phyloP scores from a whole-genome alignment of 2,888 invertebrate genomes.

The Nysson spinosus region DNA sequence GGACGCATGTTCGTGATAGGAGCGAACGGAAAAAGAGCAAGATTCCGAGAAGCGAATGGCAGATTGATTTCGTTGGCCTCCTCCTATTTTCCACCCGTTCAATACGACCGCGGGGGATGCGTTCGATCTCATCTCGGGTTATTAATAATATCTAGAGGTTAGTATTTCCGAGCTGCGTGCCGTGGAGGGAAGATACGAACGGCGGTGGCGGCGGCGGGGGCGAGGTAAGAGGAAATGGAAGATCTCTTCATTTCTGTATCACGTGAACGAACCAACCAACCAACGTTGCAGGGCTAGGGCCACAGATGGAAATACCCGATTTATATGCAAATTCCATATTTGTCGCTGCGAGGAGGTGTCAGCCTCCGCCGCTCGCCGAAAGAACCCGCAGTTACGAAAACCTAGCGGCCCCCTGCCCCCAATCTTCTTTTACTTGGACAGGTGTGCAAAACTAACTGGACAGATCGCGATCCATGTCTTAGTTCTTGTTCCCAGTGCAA shows the following conservation, averaged over 20 bases:
- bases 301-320: slow-evolving; percentile 84
- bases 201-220: slow-evolving; percentile 28
- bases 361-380: slow-evolving; percentile 54
- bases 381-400: slow-evolving; percentile 51
- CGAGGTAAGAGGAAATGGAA: slow-evolving; percentile 67
- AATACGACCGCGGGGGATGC: slow-evolving; percentile 57
- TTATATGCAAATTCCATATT: slow-evolving; percentile 84
- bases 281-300: slow-evolving; percentile 61
- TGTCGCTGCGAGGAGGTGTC: slow-evolving; percentile 77
- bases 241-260: slow-evolving; percentile 76
- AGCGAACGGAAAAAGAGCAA: slow-evolving; percentile 35
- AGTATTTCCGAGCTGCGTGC: slow-evolving; percentile 69
- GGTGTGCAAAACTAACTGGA: background rate
- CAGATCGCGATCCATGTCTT: too few species aligned
- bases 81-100: slow-evolving; percentile 48
- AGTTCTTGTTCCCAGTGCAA: too few species aligned
- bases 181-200: slow-evolving; percentile 24
- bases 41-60: slow-evolving; percentile 66
- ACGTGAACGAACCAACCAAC: slow-evolving; percentile 66
- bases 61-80: slow-evolving; percentile 72
- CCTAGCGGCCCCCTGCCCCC: slow-evolving; percentile 21
- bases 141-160: slow-evolving; percentile 77
- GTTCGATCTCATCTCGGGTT: slow-evolving; percentile 75
- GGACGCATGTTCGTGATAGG: slow-evolving; percentile 7
- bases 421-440: slow-evolving; percentile 1